A percentile compares a stretch with the other conserved stretches of the same genome.
phyloP scores from a whole-genome alignment of 1,140 invertebrate species.

The Hermetia illucens region DNA sequence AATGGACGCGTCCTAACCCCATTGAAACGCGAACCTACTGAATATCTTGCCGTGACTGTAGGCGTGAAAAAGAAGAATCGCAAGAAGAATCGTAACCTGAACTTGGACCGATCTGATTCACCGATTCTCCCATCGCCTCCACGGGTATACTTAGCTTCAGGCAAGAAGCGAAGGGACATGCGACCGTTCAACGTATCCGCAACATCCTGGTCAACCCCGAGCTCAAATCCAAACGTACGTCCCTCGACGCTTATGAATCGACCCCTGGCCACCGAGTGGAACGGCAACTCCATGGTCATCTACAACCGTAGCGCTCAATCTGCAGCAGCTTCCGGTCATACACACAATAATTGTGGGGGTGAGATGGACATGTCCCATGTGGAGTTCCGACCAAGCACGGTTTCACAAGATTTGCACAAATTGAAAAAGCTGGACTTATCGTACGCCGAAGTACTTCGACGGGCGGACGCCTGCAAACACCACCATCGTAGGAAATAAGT shows the following conservation, averaged over 20 bases:
- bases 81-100: slow-evolving; percentile 42
- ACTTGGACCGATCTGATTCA: slow-evolving; percentile 43
- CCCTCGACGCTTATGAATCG: slow-evolving; percentile 1
- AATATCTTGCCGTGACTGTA: slow-evolving; percentile 44
- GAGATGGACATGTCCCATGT: slow-evolving; percentile 22
- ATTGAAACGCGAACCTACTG: slow-evolving; percentile 45
- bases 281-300: slow-evolving; percentile 48
- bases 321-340: slow-evolving; percentile 27
- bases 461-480: slow-evolving; percentile 38
- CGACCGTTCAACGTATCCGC: slow-evolving; percentile 35
- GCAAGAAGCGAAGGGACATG: slow-evolving; percentile 39
- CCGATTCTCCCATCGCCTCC: slow-evolving; percentile 42
- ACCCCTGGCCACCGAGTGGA: slow-evolving; percentile 35
- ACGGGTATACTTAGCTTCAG: slow-evolving; percentile 38
- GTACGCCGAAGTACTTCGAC: slow-evolving; percentile 66
- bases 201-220: slow-evolving; percentile 13
- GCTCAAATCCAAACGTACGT: slow-evolving; percentile 4
- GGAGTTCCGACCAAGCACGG: slow-evolving; percentile 53
- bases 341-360: slow-evolving; percentile 13
- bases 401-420: slow-evolving; percentile 65
- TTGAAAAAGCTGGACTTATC: slow-evolving; percentile 64
- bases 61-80: slow-evolving; percentile 44
- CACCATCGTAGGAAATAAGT: too few relatives aligned
- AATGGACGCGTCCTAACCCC: slow-evolving; percentile 36
- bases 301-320: slow-evolving; percentile 42